Base-by-base conservation (phyloP, 2,888 invertebrate genomes). In the Augiades crinisus region DNA sequence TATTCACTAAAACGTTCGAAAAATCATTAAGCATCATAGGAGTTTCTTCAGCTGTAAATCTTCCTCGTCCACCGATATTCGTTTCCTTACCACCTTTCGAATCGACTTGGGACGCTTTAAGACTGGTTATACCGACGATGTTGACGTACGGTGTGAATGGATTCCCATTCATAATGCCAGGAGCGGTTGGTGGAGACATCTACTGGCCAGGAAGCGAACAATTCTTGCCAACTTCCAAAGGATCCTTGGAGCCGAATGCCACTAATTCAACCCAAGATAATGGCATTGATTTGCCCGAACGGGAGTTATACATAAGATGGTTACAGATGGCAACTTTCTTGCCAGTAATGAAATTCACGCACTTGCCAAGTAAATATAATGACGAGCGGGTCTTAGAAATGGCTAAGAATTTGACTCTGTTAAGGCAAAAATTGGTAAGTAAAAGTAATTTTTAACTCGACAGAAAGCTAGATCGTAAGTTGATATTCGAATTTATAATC, bases 151-250 rank as follows among this genome's bases (percentile, higher is more conserved):
- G 98, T 0, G 92, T 98, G 14, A 93, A 96, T 43, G 99, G 99
- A 0, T 98, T 95, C 79, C 98, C 98, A 0, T 98, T 98, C 66
- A 92, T 98, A 34, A 93, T 98, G 90, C 97, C 98, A 0, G 98
- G 98, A 0, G 95, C 98, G 3, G 96, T 99, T 0, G 99, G 99
- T 0, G 99, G 98, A 0, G 97, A 97, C 65, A 94, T 94, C 33
- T 91, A 93, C 41, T 88, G 93, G 57, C 92, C 93, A 2, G 91
- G 91, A 1, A 85, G 85, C 38, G 88, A 92, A 12, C 92, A 92
- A 54, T 91, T 87, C 67, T 75, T 86, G 57, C 86, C 88, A 41
- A 90, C 78, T 53, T 90, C 91, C 47, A 91, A 85, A 65, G 92
- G 86, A 47, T 81, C 67, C 7, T 58, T 69, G 41, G 85, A 81